Conservation (phyloP, 2,888 invertebrate species). For the Tridacna crocea region DNA sequence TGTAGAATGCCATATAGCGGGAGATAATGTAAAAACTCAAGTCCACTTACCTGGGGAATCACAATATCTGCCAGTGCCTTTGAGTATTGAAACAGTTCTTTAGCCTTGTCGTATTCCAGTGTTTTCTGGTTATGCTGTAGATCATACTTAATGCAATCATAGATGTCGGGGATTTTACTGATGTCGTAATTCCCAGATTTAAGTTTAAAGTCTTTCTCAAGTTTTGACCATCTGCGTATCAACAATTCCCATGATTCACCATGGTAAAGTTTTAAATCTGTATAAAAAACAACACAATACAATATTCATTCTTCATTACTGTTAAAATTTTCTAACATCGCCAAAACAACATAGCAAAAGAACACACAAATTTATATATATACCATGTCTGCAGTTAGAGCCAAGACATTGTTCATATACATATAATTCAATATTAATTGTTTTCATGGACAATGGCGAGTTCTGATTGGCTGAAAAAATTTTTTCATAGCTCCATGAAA, state of each 20-base stretch:
- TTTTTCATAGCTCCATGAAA: too few relatives aligned
- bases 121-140: slow-evolving; percentile 98
- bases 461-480: too few relatives aligned
- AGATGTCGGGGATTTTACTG: slow-evolving; percentile 99
- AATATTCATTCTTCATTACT: too few relatives aligned
- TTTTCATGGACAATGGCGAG: too few relatives aligned
- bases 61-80: slow-evolving; percentile 99
- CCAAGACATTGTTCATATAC: too few relatives aligned
- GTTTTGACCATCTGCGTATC: slow-evolving; percentile 98
- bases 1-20: not conserved
- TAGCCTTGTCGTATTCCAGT: slow-evolving; percentile 88
- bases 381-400: too few relatives aligned
- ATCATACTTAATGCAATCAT: slow-evolving; percentile 99
- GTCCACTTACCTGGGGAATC: slow-evolving; percentile 92
- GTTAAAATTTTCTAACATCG: too few relatives aligned
- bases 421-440: too few relatives aligned
- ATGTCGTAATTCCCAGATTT: slow-evolving; percentile 96
- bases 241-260: slow-evolving; percentile 99
- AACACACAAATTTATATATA: too few relatives aligned
- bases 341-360: too few relatives aligned
- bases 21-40: not conserved
- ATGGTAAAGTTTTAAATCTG: slow-evolving; percentile 96
- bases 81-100: slow-evolving; percentile 92
- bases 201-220: slow-evolving; percentile 98
- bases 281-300: slow-evolving; percentile 10